phyloP scores from a whole-genome alignment of 2,113 vertebrate genomes.

The Dasyornis broadbenti region DNA sequence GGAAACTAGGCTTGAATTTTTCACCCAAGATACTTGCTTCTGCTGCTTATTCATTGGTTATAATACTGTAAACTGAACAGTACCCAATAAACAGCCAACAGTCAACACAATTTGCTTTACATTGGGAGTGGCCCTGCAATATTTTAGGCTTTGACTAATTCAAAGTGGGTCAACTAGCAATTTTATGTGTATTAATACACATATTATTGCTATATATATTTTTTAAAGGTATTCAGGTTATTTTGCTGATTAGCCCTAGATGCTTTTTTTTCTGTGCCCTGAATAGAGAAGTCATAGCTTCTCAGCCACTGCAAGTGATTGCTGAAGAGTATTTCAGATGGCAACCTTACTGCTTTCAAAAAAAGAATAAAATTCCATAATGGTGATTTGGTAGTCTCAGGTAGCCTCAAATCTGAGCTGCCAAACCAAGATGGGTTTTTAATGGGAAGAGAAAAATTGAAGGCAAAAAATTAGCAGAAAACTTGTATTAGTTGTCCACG shows the following conservation, averaged over 20 bases:
- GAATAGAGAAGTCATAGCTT: neutral
- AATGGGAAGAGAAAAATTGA: neutral
- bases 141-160: neutral
- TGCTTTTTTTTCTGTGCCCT: neutral
- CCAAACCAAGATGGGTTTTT: neutral
- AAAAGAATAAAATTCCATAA: neutral
- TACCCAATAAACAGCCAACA: neutral
- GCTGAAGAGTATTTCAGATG: neutral
- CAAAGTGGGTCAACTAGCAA: neutral
- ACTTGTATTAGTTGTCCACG: neutral
- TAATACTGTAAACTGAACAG: accelerated
- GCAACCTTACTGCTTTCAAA: neutral
- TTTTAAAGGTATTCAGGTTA: neutral
- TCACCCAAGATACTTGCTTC: neutral
- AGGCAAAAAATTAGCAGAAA: neutral
- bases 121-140: neutral
- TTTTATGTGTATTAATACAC: neutral
- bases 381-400: neutral
- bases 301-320: neutral
- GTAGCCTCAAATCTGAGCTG: neutral
- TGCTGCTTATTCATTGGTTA: neutral
- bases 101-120: neutral
- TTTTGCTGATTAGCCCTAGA: neutral
- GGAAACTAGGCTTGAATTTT: neutral
- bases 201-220: neutral